Conservation (phyloP, 2,797 vertebrate genomes). For the Manis javanica region DNA sequence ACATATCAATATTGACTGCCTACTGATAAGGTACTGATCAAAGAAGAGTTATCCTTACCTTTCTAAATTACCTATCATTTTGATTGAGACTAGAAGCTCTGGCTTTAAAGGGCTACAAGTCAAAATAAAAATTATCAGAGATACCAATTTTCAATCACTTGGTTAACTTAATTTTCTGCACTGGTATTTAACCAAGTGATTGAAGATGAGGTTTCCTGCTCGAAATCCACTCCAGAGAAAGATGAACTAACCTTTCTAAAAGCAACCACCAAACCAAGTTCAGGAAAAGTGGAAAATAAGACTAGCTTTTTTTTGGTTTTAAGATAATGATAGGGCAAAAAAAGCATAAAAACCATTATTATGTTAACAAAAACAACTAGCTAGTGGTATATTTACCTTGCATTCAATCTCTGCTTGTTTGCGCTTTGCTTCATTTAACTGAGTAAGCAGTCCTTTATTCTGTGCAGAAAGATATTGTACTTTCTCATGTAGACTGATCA, state of each 20-base stretch:
- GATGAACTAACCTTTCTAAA: constrained; percentile 19
- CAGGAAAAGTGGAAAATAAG: constrained; percentile 19
- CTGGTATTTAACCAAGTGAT: not conserved
- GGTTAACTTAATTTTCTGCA: not conserved
- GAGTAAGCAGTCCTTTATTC: constrained; percentile 93
- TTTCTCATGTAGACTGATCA: constrained; percentile 88
- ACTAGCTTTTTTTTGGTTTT: not conserved
- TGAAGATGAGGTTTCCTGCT: constrained; percentile 52
- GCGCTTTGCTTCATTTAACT: constrained; percentile 94
- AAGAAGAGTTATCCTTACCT: not conserved
- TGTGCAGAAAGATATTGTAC: constrained; percentile 92
- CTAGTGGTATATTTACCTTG: constrained; percentile 90
- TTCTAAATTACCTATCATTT: constrained; percentile 10
- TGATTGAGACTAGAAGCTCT: not conserved
- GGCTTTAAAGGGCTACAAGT: not conserved
- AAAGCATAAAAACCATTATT: not conserved
- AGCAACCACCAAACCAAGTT: constrained; percentile 32
- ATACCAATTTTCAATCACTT: not conserved
- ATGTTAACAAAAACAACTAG: not conserved
- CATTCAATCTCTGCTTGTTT: constrained; percentile 97
- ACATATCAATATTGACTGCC: not conserved
- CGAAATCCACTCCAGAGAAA: constrained; percentile 20
- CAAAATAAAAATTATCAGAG: constrained; percentile 17
- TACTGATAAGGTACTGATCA: not conserved
- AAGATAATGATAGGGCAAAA: not conserved